These are phyloP conservation scores for Microcaecilia unicolor DNA, from an alignment of 2,797 vertebrate genomes.

Conservation along the genomic window DNA sequence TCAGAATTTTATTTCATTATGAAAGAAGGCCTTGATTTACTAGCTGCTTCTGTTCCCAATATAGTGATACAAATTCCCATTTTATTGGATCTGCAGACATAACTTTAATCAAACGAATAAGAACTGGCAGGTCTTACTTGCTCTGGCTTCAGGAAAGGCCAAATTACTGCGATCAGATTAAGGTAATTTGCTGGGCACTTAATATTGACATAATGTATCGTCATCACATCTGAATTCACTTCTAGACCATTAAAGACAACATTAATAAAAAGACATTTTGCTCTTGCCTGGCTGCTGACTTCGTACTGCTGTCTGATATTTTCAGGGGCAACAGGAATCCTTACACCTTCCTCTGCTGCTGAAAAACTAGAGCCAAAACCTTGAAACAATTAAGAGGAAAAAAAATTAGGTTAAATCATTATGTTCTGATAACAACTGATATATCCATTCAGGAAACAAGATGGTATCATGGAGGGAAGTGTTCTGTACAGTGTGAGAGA, in stretches of 20 bases:
- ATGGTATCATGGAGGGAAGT: no score
- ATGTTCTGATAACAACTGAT: no score
- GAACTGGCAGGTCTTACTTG: neutral
- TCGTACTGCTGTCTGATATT: conserved; percentile 72
- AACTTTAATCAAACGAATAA: neutral
- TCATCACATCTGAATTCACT: conserved; percentile 4
- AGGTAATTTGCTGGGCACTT: conserved; percentile 8
- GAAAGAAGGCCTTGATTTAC: no score
- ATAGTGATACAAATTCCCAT: no score
- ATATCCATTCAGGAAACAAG: no score
- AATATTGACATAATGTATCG: conserved; percentile 1
- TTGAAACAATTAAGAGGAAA: conserved; percentile 40
- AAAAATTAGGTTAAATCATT: no score
- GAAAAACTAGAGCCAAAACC: conserved; percentile 93
- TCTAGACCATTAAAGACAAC: conserved; percentile 10
- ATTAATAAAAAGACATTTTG: conserved; percentile 6
- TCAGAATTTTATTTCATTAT: no score
- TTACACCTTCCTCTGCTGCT: conserved; percentile 85
- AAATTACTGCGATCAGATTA: neutral
- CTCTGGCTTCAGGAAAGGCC: neutral
- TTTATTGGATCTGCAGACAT: no score
- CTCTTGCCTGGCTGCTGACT: conserved; percentile 78
- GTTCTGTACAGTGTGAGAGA: no score
- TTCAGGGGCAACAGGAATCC: conserved; percentile 61
- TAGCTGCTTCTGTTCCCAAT: no score